Conservation (phyloP, 2,797 vertebrate species). For the Parambassis ranga region DNA sequence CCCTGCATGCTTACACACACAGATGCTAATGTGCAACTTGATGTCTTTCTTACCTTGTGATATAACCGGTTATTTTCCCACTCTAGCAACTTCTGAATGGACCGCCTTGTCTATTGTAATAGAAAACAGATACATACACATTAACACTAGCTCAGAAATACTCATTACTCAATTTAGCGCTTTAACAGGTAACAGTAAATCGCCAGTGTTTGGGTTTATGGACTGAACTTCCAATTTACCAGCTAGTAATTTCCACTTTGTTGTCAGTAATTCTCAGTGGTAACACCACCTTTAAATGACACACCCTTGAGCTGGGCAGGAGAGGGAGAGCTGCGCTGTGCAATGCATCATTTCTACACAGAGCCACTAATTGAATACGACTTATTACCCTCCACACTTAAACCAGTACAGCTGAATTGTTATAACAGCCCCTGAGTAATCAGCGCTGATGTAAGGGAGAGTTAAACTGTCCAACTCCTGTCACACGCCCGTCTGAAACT, state of each 20-base stretch:
- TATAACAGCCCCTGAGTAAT: slow-evolving; percentile 63
- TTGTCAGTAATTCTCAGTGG: slow-evolving; percentile 65
- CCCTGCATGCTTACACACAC: slow-evolving; percentile 38
- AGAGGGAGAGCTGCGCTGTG: slow-evolving; percentile 30
- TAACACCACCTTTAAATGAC: slow-evolving; percentile 66
- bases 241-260: slow-evolving; percentile 78
- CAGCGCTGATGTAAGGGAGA: slow-evolving; percentile 62
- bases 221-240: slow-evolving; percentile 73
- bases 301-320: slow-evolving; percentile 46
- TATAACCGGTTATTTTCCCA: slow-evolving; percentile 99
- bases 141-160: slow-evolving; percentile 18
- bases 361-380: slow-evolving; percentile 64
- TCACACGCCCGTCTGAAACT: slow-evolving; percentile 69
- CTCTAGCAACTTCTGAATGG: slow-evolving; percentile 97
- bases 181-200: slow-evolving; percentile 69
- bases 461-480: slow-evolving; percentile 39
- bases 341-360: slow-evolving; percentile 62
- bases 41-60: slow-evolving; percentile 90
- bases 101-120: slow-evolving; percentile 89
- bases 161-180: slow-evolving; percentile 37
- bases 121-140: slow-evolving; percentile 11
- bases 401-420: slow-evolving; percentile 52
- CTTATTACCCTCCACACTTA: slow-evolving; percentile 52
- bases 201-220: slow-evolving; percentile 71
- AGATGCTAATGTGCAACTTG: slow-evolving; percentile 19